Percentiles rank a stretch among this genome's conserved stretches.
Evolutionary conservation across 2,113 vertebrate species (phyloP).

Genomic region (Oreochromis tanganicae): DNA sequence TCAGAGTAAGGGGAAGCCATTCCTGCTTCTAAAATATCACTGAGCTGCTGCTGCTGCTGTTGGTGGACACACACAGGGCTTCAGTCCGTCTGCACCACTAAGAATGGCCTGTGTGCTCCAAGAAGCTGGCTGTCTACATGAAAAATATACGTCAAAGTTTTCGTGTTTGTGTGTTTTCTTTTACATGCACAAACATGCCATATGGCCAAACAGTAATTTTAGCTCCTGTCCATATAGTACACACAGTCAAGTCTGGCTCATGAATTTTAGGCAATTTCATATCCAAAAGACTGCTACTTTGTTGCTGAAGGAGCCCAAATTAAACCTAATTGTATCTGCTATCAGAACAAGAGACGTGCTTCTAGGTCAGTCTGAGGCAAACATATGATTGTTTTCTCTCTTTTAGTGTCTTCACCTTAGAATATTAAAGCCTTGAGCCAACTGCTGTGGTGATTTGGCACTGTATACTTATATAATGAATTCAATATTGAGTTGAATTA

Average conservation of each 20-base stretch:
- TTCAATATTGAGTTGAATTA: accelerated
- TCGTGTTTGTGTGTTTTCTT: not conserved
- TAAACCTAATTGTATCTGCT: not conserved
- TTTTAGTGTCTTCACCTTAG: not conserved
- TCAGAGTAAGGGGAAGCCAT: not conserved
- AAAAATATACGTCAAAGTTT: accelerated
- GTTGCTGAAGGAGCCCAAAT: not conserved
- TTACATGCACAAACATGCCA: not conserved
- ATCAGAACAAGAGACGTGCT: not conserved
- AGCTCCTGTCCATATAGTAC: not conserved
- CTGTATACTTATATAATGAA: not conserved
- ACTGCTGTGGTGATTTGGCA: not conserved
- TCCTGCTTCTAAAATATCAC: not conserved
- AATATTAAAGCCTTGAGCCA: not conserved
- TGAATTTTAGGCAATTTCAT: not conserved
- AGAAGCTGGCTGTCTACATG: not conserved
- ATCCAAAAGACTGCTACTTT: not conserved
- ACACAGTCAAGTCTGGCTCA: not conserved
- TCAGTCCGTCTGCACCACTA: not conserved
- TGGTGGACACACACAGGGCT: not conserved
- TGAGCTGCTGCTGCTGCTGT: not conserved
- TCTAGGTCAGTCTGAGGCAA: not conserved
- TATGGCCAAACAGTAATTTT: not conserved
- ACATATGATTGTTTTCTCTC: not conserved
- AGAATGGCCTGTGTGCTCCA: not conserved